Conservation (phyloP, 2,888 invertebrate genomes). For the Argyresthia goedartella region DNA sequence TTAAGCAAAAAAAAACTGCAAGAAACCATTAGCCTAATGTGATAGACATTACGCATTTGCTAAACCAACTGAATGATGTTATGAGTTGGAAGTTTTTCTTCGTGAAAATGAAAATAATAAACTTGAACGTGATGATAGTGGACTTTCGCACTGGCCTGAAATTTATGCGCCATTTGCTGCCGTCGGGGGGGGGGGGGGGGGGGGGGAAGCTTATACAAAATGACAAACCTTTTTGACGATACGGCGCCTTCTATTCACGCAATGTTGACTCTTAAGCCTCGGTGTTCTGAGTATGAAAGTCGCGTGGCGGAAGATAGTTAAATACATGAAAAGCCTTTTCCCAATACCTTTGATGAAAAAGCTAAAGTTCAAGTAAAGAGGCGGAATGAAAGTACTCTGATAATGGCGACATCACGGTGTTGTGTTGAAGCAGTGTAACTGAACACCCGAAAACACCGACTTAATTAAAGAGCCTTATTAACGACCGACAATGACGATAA, state of each 20-base stretch:
- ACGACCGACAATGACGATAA: too few relatives aligned
- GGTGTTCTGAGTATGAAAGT: constrained; percentile 22
- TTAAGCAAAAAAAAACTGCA: too few relatives aligned
- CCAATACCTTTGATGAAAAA: constrained; percentile 31
- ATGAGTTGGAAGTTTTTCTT: not conserved
- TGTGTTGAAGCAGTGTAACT: too few relatives aligned
- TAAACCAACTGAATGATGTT: not conserved
- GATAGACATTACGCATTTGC: not conserved
- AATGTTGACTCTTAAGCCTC: constrained; percentile 25
- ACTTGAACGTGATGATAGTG: not conserved
- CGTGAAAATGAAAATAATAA: not conserved
- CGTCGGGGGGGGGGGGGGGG: constrained; percentile 37
- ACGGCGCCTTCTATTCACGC: constrained; percentile 16
- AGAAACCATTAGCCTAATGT: not conserved
- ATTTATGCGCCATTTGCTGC: constrained; percentile 61
- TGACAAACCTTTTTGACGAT: constrained; percentile 47
- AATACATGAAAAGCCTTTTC: constrained; percentile 36
- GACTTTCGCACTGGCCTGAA: constrained; percentile 39
- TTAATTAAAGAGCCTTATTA: too few relatives aligned
- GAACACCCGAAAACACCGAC: too few relatives aligned
- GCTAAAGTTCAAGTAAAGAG: constrained; percentile 38
- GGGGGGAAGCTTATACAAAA: constrained; percentile 45
- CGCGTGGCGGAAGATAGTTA: constrained; percentile 16
- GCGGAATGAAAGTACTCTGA: constrained; percentile 27
- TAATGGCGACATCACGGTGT: constrained; percentile 12